phyloP scores from a whole-genome alignment of 1,140 invertebrate species.

The Dendroctonus ponderosae region DNA sequence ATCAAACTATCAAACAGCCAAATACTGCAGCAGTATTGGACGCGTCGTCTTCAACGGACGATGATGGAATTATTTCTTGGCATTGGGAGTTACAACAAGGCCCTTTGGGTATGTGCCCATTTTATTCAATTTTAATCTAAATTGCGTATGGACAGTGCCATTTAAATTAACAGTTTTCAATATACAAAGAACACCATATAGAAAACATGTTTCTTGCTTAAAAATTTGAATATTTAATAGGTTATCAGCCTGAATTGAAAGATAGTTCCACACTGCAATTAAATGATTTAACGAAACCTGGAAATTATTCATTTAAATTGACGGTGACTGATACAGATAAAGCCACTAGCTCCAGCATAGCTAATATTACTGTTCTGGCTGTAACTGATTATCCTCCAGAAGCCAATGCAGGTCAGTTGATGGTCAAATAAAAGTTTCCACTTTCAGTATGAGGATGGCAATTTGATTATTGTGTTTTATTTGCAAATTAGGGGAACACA shows the following conservation, averaged over 20 bases:
- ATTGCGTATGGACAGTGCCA: neutral
- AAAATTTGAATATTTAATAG: too few relatives aligned
- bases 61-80: constrained; percentile 72
- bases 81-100: constrained; percentile 90
- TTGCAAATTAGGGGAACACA: constrained; percentile 66
- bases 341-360: constrained; percentile 78
- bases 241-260: constrained; percentile 75
- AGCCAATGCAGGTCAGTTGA: constrained; percentile 72
- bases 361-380: constrained; percentile 88
- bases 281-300: constrained; percentile 76
- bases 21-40: constrained; percentile 88
- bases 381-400: constrained; percentile 92
- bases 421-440: neutral
- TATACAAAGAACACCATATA: too few relatives aligned
- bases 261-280: constrained; percentile 82
- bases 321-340: constrained; percentile 92
- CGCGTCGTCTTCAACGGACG: constrained; percentile 60
- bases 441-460: too few relatives aligned
- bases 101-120: constrained; percentile 48
- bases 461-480: neutral
- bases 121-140: constrained; percentile 4
- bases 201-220: too few relatives aligned
- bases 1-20: constrained; percentile 83
- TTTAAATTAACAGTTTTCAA: too few relatives aligned
- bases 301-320: constrained; percentile 91